Evolutionary conservation across 2,888 invertebrate species (phyloP).

Genomic region (Galeopsomyia nigrocyanea): DNA sequence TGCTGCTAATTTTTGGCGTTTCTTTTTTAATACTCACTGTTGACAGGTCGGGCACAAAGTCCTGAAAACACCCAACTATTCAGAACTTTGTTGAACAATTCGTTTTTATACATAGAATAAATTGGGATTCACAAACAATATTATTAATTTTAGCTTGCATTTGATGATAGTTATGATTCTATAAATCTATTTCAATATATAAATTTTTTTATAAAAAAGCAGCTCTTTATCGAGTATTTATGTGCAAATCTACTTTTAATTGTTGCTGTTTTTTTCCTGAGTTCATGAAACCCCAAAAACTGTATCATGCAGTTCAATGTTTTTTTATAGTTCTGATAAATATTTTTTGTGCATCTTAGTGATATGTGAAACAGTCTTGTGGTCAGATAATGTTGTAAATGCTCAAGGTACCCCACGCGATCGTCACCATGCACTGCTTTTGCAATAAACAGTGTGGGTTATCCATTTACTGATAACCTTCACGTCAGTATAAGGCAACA

Average conservation of each 20-base stretch:
- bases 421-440: slow-evolving; percentile 49
- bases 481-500: slow-evolving; percentile 43
- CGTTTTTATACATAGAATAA: slow-evolving; percentile 5
- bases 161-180: no score
- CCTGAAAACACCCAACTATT: slow-evolving; percentile 70
- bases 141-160: no score
- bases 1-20: slow-evolving; percentile 45
- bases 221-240: background rate
- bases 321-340: slow-evolving; percentile 1
- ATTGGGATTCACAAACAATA: no score
- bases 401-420: slow-evolving; percentile 49
- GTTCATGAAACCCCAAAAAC: slow-evolving; percentile 7
- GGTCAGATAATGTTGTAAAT: slow-evolving; percentile 22
- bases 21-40: slow-evolving; percentile 68
- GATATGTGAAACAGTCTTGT: slow-evolving; percentile 1
- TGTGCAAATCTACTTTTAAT: no score
- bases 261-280: background rate
- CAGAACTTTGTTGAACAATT: slow-evolving; percentile 55
- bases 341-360: slow-evolving; percentile 3
- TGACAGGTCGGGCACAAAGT: slow-evolving; percentile 70
- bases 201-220: background rate
- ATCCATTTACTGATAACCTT: slow-evolving; percentile 58
- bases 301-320: slow-evolving; percentile 11
- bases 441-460: slow-evolving; percentile 50
- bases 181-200: background rate